phyloP scores from a whole-genome alignment of 30 jellyfish, hydroid and myxozoan species.

The Phacellophora camtschatica region DNA sequence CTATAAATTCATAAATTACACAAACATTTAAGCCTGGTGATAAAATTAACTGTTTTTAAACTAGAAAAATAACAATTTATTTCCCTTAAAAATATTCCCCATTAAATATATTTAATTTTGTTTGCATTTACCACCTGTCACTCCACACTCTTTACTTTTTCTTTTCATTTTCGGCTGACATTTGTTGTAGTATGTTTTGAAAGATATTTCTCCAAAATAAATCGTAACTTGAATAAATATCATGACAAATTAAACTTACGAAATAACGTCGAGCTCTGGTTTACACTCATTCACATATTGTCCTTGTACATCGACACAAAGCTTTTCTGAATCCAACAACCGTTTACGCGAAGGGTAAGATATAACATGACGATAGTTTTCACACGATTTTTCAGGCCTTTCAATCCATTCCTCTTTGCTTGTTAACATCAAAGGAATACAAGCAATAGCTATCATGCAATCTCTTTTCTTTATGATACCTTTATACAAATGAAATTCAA shows the following conservation, averaged over 20 bases:
- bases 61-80: no score
- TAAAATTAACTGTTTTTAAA: no score
- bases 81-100: no score
- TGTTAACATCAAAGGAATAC: neutral
- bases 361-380: neutral
- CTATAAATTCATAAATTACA: no score
- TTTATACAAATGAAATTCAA: neutral
- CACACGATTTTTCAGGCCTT: neutral
- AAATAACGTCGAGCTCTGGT: neutral
- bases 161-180: neutral
- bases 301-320: neutral
- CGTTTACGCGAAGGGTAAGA: neutral
- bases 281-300: neutral
- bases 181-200: no score
- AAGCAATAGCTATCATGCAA: neutral
- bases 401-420: neutral
- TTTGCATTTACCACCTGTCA: neutral
- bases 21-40: no score
- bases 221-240: no score
- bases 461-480: neutral
- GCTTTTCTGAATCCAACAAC: neutral
- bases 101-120: no score
- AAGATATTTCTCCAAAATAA: no score
- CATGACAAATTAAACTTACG: no score
- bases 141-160: neutral